Evolutionary conservation across 2,888 invertebrate genomes (phyloP), one percentile per base, ranked within the genome.

Genomic region (Latrodectus hesperus): DNA sequence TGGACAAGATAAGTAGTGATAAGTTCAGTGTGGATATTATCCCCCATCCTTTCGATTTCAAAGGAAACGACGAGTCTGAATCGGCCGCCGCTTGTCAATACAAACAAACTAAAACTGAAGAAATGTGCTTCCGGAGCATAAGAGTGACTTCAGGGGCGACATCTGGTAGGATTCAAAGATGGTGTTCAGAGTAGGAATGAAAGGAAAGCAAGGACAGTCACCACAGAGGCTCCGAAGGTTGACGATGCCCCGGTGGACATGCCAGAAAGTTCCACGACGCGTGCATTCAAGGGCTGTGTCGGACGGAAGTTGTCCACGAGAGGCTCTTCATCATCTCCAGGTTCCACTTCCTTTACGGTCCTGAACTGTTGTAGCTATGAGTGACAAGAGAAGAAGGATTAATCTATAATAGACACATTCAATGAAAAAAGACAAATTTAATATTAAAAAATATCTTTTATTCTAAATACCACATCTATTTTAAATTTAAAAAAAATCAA

Each of bases 281-380:
- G 70, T 2, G 70, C 72, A 52, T 89, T 60, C 17, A 86, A 72
- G 0, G 70, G 60, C 51, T 89, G 89, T 9, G 73, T 55, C 8
- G 84, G 80, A 8, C 89, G 79, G 80, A 87, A 89, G 26, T 89
- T 89, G 53, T 89, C 80, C 26, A 84, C 87, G 26, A 89, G 70
- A 26, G 76, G 55, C 52, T 81, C 81, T 38, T 51, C 71, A 1
- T 73, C 38, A 16, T 89, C 84, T 0, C 72, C 80, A 38, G 72
- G 84, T n/a, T 81, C 81, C n/a, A 74, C 78, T 73, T 89, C 86
- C 49, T 86, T 94, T 71, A 96, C 93, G 64, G 94, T 94, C 85
- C 95, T 93, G 92, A 95, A 95, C 91, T 94, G 94, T 90, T 94
- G 94, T 93, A 95, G 94, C 95, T 95, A 92, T 17, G 91, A 92